Conservation (phyloP, 2,797 vertebrate species). For the Halcyon leucocephala region DNA sequence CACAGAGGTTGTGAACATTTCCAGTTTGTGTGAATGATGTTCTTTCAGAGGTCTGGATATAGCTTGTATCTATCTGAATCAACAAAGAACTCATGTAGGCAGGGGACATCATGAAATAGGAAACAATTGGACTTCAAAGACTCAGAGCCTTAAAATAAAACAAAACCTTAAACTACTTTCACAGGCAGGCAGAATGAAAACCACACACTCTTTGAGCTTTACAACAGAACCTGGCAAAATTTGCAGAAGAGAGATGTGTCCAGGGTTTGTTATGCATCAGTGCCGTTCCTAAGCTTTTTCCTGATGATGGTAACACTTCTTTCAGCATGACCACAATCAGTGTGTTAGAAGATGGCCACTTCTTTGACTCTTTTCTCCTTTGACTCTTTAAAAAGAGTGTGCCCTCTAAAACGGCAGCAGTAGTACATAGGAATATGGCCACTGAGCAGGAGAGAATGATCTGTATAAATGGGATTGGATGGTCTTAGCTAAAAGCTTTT, state of each 20-base stretch:
- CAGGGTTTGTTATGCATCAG: background rate
- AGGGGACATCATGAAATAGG: background rate
- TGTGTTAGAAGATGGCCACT: background rate
- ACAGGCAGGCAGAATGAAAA: constrained; percentile 8
- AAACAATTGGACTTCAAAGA: constrained; percentile 20
- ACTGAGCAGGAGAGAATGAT: background rate
- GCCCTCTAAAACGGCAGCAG: background rate
- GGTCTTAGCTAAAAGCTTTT: background rate
- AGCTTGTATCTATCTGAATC: background rate
- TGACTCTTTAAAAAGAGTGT: background rate
- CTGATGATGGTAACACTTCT: background rate
- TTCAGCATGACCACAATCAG: background rate
- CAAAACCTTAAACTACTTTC: constrained; percentile 9
- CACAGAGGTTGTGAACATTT: background rate
- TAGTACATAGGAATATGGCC: background rate
- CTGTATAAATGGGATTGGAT: background rate
- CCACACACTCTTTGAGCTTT: background rate
- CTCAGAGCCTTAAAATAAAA: background rate
- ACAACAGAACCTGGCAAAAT: background rate
- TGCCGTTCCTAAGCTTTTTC: background rate
- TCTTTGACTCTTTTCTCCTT: background rate
- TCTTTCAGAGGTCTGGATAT: background rate
- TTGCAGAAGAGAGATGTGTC: background rate
- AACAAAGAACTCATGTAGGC: background rate
- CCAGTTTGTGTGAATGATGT: background rate